Conservation (phyloP, 2,888 invertebrate species). For the Phrixothrix hirtus region DNA sequence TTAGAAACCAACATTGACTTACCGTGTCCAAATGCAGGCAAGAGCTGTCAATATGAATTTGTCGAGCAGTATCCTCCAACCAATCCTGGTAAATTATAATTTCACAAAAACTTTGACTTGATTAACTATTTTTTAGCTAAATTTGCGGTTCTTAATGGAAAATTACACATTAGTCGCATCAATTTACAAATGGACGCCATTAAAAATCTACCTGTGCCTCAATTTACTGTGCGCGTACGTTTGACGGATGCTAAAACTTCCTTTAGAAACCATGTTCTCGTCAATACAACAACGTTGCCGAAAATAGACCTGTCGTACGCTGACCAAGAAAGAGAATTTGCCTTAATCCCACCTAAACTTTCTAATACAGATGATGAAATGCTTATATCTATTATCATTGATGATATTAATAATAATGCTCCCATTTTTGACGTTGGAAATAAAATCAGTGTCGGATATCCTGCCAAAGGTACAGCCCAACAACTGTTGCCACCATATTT, state of each 20-base stretch:
- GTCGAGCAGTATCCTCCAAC: neutral
- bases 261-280: too few relatives aligned
- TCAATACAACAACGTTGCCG: too few relatives aligned
- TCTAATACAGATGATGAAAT: slow-evolving; percentile 46
- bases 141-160: too few relatives aligned
- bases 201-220: slow-evolving; percentile 4
- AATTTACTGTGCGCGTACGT: slow-evolving; percentile 5
- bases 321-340: slow-evolving; percentile 8
- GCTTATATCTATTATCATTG: slow-evolving; percentile 58
- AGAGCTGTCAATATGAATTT: neutral
- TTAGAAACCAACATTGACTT: neutral
- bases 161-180: neutral
- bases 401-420: slow-evolving; percentile 61
- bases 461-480: slow-evolving; percentile 53
- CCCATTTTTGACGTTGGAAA: slow-evolving; percentile 57
- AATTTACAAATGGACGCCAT: slow-evolving; percentile 6
- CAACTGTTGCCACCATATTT: slow-evolving; percentile 57
- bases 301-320: neutral
- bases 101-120: too few relatives aligned
- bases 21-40: neutral
- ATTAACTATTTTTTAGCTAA: too few relatives aligned
- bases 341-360: neutral
- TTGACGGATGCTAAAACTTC: neutral
- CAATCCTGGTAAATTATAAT: neutral
- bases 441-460: slow-evolving; percentile 59